These are phyloP conservation scores for Lagria hirta DNA, from an alignment of 2,888 invertebrate species.

Conservation along the genomic window DNA sequence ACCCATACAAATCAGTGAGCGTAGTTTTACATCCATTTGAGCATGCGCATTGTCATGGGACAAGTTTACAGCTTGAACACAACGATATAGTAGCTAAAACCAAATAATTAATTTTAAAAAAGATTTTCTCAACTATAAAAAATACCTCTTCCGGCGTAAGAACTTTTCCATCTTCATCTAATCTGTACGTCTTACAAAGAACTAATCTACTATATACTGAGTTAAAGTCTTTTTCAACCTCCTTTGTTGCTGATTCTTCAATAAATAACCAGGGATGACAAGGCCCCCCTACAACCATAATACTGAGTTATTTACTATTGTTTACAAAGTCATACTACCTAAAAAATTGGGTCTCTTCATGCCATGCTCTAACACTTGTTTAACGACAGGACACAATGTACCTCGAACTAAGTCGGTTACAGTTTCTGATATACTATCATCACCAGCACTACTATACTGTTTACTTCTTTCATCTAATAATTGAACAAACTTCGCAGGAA, in stretches of 20 bases:
- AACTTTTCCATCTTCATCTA: slow-evolving; percentile 99
- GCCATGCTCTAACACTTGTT: slow-evolving; percentile 92
- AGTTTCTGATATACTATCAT: slow-evolving; percentile 95
- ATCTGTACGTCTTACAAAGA: slow-evolving; percentile 94
- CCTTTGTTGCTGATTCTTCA: slow-evolving; percentile 93
- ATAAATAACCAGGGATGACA: slow-evolving; percentile 99
- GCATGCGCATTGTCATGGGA: slow-evolving; percentile 95
- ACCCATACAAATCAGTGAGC: slow-evolving; percentile 93
- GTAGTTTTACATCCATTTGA: slow-evolving; percentile 98
- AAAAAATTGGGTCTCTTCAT: slow-evolving; percentile 89
- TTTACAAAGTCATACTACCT: slow-evolving; percentile 47
- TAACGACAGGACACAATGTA: slow-evolving; percentile 88
- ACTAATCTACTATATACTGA: slow-evolving; percentile 97
- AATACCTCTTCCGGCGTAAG: slow-evolving; percentile 92
- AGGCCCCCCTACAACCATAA: slow-evolving; percentile 68
- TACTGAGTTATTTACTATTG: slow-evolving; percentile 3
- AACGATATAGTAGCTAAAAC: slow-evolving; percentile 77
- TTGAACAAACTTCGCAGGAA: slow-evolving; percentile 95
- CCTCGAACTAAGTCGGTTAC: slow-evolving; percentile 96
- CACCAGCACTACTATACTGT: slow-evolving; percentile 88
- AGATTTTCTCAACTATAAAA: slow-evolving; percentile 19
- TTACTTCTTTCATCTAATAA: slow-evolving; percentile 93
- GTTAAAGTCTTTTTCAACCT: slow-evolving; percentile 97
- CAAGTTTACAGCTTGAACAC: slow-evolving; percentile 93
- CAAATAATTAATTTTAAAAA: slow-evolving; percentile 14